Conservation (phyloP, 2,888 invertebrate species). For the Schizaphis graminum region DNA sequence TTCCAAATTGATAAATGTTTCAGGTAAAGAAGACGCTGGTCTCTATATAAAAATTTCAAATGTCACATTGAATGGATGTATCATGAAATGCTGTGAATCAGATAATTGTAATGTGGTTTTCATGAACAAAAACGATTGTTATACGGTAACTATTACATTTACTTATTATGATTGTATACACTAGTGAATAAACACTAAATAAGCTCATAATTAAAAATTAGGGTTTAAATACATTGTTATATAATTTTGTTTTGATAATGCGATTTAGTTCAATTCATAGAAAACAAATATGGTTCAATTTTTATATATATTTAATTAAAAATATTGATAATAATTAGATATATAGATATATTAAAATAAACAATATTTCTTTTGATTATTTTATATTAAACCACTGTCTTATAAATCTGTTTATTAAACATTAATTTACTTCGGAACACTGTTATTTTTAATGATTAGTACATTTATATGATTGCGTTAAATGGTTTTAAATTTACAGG, state of each 20-base stretch:
- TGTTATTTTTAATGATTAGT: slow-evolving; percentile 76
- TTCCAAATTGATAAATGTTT: slow-evolving; percentile 18
- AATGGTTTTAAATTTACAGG: background rate
- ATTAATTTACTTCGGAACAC: slow-evolving; percentile 84
- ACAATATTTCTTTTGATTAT: background rate
- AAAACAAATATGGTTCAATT: too few relatives aligned
- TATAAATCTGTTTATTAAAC: background rate
- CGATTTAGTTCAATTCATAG: background rate
- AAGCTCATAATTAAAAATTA: background rate
- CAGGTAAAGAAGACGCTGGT: slow-evolving; percentile 69
- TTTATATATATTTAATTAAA: background rate
- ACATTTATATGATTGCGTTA: background rate
- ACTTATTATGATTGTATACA: background rate
- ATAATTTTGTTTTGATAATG: background rate
- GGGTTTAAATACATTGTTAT: background rate
- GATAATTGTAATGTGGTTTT: slow-evolving; percentile 84
- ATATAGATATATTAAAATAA: background rate
- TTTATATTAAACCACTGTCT: slow-evolving; percentile 74
- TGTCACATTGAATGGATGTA: slow-evolving; percentile 72
- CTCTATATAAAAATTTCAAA: slow-evolving; percentile 67
- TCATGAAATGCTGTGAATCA: slow-evolving; percentile 78
- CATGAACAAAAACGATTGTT: slow-evolving; percentile 82
- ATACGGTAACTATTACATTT: slow-evolving; percentile 74
- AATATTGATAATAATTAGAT: background rate
- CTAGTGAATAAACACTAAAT: background rate